Evolutionary conservation across 1,140 invertebrate genomes (phyloP).

Genomic region (Drosophila mojavensis): DNA sequence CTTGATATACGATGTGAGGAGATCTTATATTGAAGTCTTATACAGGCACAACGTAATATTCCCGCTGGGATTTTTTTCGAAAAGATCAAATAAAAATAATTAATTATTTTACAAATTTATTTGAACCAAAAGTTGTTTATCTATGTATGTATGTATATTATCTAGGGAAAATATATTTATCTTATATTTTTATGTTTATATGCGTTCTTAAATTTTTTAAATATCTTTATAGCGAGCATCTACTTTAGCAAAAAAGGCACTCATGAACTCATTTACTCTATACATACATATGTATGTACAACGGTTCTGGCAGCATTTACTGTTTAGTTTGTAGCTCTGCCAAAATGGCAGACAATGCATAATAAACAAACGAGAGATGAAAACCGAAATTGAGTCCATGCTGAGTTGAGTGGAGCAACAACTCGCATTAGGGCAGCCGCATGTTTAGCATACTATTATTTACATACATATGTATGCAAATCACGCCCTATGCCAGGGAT

Average conservation of each 20-base stretch:
- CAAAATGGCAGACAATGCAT: constrained; percentile 46
- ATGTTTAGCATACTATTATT: constrained; percentile 30
- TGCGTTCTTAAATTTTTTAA: background rate
- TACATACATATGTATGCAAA: constrained; percentile 19
- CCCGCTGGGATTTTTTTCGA: too few relatives aligned
- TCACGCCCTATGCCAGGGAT: background rate
- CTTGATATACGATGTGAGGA: too few relatives aligned
- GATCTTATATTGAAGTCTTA: background rate
- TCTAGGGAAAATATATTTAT: background rate
- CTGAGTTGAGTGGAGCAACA: constrained; percentile 11
- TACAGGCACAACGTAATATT: background rate
- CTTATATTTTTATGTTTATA: background rate
- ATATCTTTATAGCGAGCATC: too few relatives aligned
- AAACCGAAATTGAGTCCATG: constrained; percentile 48
- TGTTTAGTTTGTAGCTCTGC: constrained; percentile 38
- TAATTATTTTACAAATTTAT: too few relatives aligned
- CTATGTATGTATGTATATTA: too few relatives aligned
- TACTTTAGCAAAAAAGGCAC: background rate
- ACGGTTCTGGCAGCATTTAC: constrained; percentile 23
- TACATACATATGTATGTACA: constrained; percentile 1
- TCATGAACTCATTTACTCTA: background rate
- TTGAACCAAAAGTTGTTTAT: too few relatives aligned
- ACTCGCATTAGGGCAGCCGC: constrained; percentile 9
- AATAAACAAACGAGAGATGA: constrained; percentile 25
- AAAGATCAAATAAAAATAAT: too few relatives aligned